Evolutionary conservation across 2,113 vertebrate species (phyloP).

Genomic region (Apodemus sylvaticus): DNA sequence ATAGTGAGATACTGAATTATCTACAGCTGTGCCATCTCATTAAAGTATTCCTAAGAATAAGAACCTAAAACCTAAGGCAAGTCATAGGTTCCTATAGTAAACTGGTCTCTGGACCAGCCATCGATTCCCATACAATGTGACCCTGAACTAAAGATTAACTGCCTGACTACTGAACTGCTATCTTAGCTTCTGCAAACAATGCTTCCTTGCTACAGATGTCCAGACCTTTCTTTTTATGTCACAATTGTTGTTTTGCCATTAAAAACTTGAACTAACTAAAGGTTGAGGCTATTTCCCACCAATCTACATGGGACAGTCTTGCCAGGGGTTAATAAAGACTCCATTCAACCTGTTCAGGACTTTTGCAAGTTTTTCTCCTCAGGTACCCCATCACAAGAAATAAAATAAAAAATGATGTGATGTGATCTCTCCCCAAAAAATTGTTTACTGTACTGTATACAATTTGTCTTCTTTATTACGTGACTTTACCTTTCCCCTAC

Average conservation of each 20-base stretch:
- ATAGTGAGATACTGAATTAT: too few relatives aligned
- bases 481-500: not conserved
- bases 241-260: not conserved
- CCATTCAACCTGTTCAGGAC: not conserved
- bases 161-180: not conserved
- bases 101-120: not conserved
- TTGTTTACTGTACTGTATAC: not conserved
- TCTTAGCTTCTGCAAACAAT: not conserved
- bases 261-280: not conserved
- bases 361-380: not conserved
- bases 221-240: not conserved
- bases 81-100: not conserved
- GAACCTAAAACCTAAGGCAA: not conserved
- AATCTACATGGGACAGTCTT: not conserved
- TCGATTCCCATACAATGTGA: not conserved
- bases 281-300: not conserved
- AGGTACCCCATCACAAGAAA: not conserved
- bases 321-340: not conserved
- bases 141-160: not conserved
- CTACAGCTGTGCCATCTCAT: not conserved
- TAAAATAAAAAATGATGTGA: not conserved
- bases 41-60: not conserved
- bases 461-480: not conserved
- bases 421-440: not conserved
- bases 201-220: not conserved